Percentiles rank a stretch among this genome's conserved stretches.
phyloP scores from a whole-genome alignment of 92 coral and sea anemone species.

The Palythoa grandiflora region DNA sequence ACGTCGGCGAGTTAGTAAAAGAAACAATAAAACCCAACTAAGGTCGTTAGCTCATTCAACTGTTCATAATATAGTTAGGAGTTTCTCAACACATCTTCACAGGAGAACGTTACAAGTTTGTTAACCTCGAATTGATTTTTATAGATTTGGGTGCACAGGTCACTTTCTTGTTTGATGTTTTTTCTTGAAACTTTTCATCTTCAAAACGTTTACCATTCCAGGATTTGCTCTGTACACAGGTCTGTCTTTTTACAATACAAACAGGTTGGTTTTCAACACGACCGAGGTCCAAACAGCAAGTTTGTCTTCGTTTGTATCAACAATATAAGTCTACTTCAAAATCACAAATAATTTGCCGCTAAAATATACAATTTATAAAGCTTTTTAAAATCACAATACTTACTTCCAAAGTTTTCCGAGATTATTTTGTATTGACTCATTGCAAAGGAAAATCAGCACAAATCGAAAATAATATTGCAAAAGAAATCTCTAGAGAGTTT shows the following conservation, averaged over 20 bases:
- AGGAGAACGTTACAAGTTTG: too few species aligned
- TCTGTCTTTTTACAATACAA: not conserved
- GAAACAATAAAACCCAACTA: too few species aligned
- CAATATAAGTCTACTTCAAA: not conserved
- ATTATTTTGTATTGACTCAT: slow-evolving; percentile 42
- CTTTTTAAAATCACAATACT: slow-evolving; percentile 31
- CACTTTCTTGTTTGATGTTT: not conserved
- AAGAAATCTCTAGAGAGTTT: not conserved
- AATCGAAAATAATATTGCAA: not conserved
- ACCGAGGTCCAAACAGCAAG: not conserved
- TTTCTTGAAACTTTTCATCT: not conserved
- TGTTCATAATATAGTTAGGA: too few species aligned
- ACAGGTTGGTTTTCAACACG: not conserved
- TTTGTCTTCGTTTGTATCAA: not conserved
- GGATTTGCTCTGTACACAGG: not conserved
- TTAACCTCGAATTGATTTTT: too few species aligned
- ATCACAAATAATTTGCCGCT: not conserved
- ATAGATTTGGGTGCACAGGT: not conserved
- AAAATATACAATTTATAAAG: not conserved
- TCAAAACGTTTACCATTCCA: not conserved
- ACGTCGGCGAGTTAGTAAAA: too few species aligned
- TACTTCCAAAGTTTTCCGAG: slow-evolving; percentile 92
- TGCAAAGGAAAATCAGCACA: not conserved
- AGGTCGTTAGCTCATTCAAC: too few species aligned
- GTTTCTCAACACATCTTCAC: too few species aligned